Evolutionary conservation across 2,888 invertebrate genomes (phyloP).

Genomic region (Ferrisia virgata): DNA sequence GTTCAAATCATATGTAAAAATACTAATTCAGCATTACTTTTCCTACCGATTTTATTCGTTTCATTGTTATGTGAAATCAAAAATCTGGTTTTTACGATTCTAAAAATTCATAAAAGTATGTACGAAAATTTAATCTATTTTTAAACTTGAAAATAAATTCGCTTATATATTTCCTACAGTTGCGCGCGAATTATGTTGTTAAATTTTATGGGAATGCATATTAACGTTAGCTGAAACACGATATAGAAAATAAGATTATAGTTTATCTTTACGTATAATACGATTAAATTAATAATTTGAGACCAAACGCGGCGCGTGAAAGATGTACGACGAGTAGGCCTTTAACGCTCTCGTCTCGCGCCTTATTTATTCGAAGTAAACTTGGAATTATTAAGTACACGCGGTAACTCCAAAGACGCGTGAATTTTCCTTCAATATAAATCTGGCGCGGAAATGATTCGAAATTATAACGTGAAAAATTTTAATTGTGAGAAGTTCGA

Average conservation of each 20-base stretch:
- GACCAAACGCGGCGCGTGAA: not conserved
- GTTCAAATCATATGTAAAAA: too few species aligned
- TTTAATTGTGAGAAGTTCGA: not conserved
- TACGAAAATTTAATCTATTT: too few species aligned
- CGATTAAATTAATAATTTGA: constrained; percentile 25
- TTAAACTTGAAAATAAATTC: not conserved
- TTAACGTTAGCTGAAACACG: not conserved
- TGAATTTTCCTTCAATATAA: not conserved
- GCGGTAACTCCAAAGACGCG: not conserved
- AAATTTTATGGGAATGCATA: not conserved
- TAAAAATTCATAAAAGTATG: too few species aligned
- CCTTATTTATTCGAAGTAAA: not conserved
- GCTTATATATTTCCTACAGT: not conserved
- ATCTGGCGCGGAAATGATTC: not conserved
- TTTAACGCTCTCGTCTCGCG: not conserved
- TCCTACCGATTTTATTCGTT: too few species aligned
- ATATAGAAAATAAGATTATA: not conserved
- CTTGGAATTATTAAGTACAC: not conserved
- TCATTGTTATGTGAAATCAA: too few species aligned
- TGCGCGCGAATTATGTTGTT: not conserved
- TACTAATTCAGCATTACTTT: too few species aligned
- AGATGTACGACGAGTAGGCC: not conserved
- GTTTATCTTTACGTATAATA: not conserved
- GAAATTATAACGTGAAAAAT: not conserved
- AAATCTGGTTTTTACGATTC: too few species aligned